Evolutionary conservation across 1,140 invertebrate genomes (phyloP), one percentile per base, ranked within the genome.

Genomic region (Brachionus angularis): DNA sequence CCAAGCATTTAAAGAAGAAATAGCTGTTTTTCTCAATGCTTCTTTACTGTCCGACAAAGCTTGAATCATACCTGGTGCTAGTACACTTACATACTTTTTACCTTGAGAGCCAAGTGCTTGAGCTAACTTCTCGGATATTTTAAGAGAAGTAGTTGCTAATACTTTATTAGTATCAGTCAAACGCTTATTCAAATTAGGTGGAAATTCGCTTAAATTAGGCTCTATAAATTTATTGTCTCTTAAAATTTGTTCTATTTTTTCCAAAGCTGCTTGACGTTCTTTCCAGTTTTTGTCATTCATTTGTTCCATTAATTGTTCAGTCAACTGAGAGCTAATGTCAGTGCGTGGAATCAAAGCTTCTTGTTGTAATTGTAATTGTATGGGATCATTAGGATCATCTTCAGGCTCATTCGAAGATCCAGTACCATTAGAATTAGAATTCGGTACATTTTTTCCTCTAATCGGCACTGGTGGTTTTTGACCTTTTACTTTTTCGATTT

Each of bases 211-310:
- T 46, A 72, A 21, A 46, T 55, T 52, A 5, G 44, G 27, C 18
- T 55, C 61, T 4, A 67, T 67, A 16, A 52, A 46, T 69, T 67
- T 67, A 44, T 55, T 42, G 18, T 39, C 27, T 34, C 34, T 78
- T 16, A 82, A 39, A 64, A 95, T 88, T 14, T 82, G 84, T 50
- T 84, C 86, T 5, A 94, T 78, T 82, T 91, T 91, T 73, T 88
- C 87, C 18, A 93, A 78, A 2, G 87, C 89, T 81, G 93, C 91
- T 74, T 87, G 89, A 55, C 91, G 85, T 5, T 90, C 86, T 84
- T 95, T 96, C 93, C 93, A 96, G 79, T 94, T 93, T 81, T 94
- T 96, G 79, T 96, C 92, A 27, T 85, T 84, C 71, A 97, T 82
- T 79, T 95, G 90, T 42, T 85, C 86, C 0, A 96, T 79, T 55